A percentile compares a stretch with the other conserved stretches of the same genome.
Conservation (phyloP, 2,113 vertebrate genomes). For the Noctilio leporinus region DNA sequence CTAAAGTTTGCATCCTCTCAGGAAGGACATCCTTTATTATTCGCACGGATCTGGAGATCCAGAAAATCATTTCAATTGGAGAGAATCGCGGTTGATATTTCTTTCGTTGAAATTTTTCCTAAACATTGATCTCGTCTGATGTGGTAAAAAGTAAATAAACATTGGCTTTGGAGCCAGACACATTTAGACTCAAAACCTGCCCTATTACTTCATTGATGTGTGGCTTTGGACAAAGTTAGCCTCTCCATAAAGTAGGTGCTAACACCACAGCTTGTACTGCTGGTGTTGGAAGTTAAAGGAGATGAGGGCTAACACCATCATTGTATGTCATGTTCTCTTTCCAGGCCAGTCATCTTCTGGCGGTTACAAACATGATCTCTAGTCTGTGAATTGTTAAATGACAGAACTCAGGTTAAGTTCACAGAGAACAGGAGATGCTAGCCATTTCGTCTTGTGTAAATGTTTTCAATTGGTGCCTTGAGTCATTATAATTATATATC, state of each 20-base stretch:
- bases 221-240: background rate
- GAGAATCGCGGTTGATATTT: background rate
- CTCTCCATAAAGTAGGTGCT: background rate
- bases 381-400: background rate
- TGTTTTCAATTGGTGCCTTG: background rate
- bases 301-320: background rate
- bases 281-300: background rate
- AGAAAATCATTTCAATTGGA: background rate
- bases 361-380: background rate
- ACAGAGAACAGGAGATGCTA: background rate
- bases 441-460: background rate
- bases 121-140: background rate
- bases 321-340: background rate
- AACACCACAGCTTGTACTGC: background rate
- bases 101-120: background rate
- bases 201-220: background rate
- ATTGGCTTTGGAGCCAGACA: background rate
- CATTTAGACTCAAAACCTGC: background rate
- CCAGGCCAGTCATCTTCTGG: background rate
- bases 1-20: background rate
- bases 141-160: background rate
- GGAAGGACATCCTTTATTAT: background rate
- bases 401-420: background rate
- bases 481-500: background rate
- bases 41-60: background rate